phyloP scores from a whole-genome alignment of 2,113 vertebrate species.

The Charina bottae region DNA sequence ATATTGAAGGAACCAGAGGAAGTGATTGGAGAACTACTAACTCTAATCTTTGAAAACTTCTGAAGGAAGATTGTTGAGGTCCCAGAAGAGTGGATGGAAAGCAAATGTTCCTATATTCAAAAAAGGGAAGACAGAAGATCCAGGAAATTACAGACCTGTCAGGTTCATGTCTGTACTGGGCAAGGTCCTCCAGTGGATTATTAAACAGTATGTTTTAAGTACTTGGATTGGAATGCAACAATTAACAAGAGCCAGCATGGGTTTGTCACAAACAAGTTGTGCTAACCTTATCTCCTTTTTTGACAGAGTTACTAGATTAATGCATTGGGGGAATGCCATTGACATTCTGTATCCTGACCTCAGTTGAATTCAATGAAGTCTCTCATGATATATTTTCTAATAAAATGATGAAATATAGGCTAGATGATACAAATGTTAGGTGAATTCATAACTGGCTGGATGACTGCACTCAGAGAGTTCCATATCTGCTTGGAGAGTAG shows the following conservation, averaged over 20 bases:
- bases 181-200: background rate
- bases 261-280: background rate
- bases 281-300: background rate
- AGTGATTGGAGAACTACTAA: background rate
- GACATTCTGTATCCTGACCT: background rate
- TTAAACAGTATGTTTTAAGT: background rate
- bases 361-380: background rate
- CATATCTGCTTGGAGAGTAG: background rate
- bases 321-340: background rate
- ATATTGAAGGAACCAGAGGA: background rate
- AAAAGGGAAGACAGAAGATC: background rate
- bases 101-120: background rate
- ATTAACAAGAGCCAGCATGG: background rate
- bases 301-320: background rate
- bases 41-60: background rate
- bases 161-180: background rate
- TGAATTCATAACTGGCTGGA: background rate
- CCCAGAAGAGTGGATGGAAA: background rate
- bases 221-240: background rate
- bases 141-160: background rate
- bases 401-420: background rate
- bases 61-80: background rate
- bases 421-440: background rate
- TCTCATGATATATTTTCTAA: background rate
- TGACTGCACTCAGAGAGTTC: background rate